Conservation (phyloP, 2,113 vertebrate genomes). For the Burhinus oedicnemus region DNA sequence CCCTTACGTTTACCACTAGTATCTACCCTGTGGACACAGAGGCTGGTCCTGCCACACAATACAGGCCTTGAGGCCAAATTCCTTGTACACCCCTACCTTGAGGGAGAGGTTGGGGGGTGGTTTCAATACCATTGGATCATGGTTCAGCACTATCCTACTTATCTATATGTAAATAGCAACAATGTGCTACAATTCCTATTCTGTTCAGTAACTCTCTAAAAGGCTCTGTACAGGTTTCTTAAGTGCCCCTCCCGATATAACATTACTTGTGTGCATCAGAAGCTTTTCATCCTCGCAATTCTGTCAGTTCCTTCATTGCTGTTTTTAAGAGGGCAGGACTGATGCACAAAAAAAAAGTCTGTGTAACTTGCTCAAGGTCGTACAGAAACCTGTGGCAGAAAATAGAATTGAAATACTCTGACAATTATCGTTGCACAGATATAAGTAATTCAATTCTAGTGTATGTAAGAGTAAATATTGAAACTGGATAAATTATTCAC, state of each 20-base stretch:
- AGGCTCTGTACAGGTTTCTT: background rate
- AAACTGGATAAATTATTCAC: conserved; percentile 37
- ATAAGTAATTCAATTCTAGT: background rate
- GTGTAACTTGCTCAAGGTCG: background rate
- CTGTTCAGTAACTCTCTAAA: background rate
- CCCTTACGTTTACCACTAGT: background rate
- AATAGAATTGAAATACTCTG: background rate
- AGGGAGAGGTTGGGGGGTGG: background rate
- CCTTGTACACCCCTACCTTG: background rate
- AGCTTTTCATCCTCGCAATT: background rate
- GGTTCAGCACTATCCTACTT: background rate
- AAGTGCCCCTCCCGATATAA: background rate
- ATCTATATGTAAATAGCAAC: background rate
- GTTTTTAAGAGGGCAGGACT: background rate
- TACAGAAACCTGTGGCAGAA: background rate
- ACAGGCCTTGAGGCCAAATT: background rate
- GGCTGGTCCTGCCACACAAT: too few relatives aligned
- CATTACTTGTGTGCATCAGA: too few relatives aligned
- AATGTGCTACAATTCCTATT: background rate
- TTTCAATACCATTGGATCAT: background rate
- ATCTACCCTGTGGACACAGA: background rate
- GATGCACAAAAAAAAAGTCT: background rate
- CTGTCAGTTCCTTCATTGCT: background rate
- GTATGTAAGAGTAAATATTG: background rate
- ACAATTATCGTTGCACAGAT: background rate